Conservation (phyloP, 1,140 invertebrate species). For the Anadara kagoshimensis region DNA sequence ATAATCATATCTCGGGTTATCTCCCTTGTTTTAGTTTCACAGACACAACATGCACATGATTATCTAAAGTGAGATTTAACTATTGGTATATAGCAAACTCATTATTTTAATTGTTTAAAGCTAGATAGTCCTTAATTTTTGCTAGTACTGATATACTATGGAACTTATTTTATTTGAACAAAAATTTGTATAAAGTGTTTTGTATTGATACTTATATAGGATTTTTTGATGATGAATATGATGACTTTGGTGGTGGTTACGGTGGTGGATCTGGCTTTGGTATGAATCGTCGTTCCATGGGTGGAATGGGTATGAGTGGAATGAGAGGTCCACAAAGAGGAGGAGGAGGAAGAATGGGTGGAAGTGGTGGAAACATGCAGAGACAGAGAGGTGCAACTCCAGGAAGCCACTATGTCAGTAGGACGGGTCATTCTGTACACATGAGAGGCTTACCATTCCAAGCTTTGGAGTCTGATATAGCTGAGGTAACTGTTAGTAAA, state of each 20-base stretch:
- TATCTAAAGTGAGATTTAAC: too few relatives aligned
- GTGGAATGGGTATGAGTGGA: constrained; percentile 30
- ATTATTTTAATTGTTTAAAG: too few relatives aligned
- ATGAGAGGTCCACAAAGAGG: constrained; percentile 39
- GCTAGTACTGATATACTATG: too few relatives aligned
- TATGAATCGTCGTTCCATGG: constrained; percentile 54
- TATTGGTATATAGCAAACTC: too few relatives aligned
- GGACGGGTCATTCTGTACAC: constrained; percentile 80
- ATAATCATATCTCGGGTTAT: too few relatives aligned
- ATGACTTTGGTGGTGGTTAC: constrained; percentile 69
- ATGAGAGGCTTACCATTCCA: constrained; percentile 89
- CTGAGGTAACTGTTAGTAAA: constrained; percentile 56
- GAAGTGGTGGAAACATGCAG: constrained; percentile 72
- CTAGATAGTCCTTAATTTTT: too few relatives aligned
- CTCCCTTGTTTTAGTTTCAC: too few relatives aligned
- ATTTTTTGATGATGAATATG: constrained; percentile 75
- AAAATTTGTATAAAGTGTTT: neutral
- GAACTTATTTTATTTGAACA: neutral
- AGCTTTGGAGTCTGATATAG: constrained; percentile 67
- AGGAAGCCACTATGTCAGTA: constrained; percentile 66
- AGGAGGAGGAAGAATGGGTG: constrained; percentile 35
- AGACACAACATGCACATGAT: too few relatives aligned
- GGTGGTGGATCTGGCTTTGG: constrained; percentile 59
- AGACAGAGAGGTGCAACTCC: constrained; percentile 52
- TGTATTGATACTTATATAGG: constrained; percentile 61